These are phyloP conservation scores for Etheostoma spectabile DNA, from an alignment of 2,113 vertebrate genomes.

Conservation along the genomic window DNA sequence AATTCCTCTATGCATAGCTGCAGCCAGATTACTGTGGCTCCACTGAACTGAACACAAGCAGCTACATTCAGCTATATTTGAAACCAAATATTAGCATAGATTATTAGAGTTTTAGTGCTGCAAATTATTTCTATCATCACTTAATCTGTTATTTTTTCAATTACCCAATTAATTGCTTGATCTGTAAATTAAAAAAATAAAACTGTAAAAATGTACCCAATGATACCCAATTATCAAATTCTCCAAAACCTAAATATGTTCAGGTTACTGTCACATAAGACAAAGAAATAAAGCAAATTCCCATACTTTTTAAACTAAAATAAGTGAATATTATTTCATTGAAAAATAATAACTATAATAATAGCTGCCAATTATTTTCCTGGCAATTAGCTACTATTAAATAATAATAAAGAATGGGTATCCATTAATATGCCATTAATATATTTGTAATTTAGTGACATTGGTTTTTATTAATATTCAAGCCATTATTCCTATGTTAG, in stretches of 20 bases:
- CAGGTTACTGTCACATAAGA: background rate
- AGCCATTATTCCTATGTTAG: no score
- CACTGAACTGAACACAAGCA: background rate
- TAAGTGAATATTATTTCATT: background rate
- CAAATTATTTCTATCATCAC: background rate
- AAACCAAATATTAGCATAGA: background rate
- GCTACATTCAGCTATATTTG: background rate
- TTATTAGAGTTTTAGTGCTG: background rate
- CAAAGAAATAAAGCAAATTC: background rate
- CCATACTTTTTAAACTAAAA: background rate
- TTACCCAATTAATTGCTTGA: background rate
- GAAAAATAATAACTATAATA: background rate
- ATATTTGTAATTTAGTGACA: background rate
- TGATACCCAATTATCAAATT: background rate
- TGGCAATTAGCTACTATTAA: background rate
- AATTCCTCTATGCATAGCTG: background rate
- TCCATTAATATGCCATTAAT: background rate
- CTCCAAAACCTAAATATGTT: background rate
- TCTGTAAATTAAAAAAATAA: background rate
- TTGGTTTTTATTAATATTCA: background rate
- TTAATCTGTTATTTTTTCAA: background rate
- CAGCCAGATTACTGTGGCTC: background rate
- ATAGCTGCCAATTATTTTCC: background rate
- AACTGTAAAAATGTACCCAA: no score
- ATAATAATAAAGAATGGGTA: no score